Evolutionary conservation across 64 coral and sea anemone genomes (phyloP).

Genomic region (Porites australiensis): DNA sequence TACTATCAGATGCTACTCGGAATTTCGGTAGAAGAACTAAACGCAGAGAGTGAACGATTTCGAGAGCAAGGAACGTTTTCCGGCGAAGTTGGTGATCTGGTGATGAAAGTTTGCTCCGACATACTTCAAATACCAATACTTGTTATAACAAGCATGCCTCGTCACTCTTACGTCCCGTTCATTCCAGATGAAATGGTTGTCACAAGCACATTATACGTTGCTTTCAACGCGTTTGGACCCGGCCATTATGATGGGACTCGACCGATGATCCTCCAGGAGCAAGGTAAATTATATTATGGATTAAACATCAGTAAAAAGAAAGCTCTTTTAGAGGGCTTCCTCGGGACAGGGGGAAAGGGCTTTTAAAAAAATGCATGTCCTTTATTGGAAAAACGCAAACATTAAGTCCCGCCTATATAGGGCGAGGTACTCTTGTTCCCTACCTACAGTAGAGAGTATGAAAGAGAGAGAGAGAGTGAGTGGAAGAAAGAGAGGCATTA

Average conservation of each 20-base stretch:
- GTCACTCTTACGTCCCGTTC: conserved; percentile 8
- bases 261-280: no score
- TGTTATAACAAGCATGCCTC: not conserved
- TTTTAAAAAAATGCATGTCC: no score
- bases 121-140: conserved; percentile 2
- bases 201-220: not conserved
- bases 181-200: conserved; percentile 17
- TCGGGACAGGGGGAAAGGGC: no score
- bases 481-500: no score
- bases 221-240: conserved; percentile 23
- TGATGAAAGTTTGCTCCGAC: conserved; percentile 64
- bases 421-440: no score
- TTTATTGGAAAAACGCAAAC: no score
- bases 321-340: not conserved
- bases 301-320: not conserved
- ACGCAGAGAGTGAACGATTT: conserved; percentile 38
- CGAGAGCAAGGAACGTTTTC: conserved; percentile 37
- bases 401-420: no score
- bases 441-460: no score
- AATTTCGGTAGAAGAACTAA: not conserved
- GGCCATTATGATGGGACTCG: conserved; percentile 24
- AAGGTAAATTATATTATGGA: not conserved
- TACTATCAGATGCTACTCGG: conserved; percentile 20
- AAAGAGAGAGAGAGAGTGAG: no score
- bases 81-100: conserved; percentile 37